phyloP scores from a whole-genome alignment of 2,113 vertebrate genomes.

The Syrrhaptes paradoxus region DNA sequence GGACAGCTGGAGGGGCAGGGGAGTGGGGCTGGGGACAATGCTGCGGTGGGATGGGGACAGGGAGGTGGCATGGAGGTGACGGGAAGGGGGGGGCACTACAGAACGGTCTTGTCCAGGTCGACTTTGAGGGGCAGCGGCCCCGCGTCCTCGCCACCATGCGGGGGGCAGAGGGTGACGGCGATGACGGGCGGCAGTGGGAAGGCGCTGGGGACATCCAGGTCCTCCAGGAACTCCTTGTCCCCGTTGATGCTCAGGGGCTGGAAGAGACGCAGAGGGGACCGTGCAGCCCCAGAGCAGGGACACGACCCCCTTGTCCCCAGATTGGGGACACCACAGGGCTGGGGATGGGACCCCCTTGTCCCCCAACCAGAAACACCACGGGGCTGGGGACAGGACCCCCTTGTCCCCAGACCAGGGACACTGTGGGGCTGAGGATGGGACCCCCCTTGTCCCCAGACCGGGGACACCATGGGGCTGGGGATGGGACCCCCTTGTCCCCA shows the following conservation, averaged over 20 bases:
- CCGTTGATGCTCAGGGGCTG: slow-evolving; percentile 90
- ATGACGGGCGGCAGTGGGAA: slow-evolving; percentile 84
- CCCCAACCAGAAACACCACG: accelerated
- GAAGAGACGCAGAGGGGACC: background rate
- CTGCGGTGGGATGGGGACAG: background rate
- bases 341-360: no score
- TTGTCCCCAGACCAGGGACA: no score
- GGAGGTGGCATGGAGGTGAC: background rate
- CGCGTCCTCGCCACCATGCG: slow-evolving; percentile 74
- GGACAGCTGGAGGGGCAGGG: background rate
- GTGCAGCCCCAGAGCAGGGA: background rate
- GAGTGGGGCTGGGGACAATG: accelerated
- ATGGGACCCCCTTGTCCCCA: no score
- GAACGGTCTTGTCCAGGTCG: slow-evolving; percentile 85
- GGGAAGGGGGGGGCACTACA: slow-evolving; percentile 58
- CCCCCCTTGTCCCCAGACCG: no score
- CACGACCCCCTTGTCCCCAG: background rate
- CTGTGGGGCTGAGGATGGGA: no score
- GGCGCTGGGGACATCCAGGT: slow-evolving; percentile 76
- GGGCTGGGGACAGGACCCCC: background rate
- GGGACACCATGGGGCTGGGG: no score
- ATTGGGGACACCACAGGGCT: no score
- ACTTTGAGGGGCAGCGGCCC: slow-evolving; percentile 90
- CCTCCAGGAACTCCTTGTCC: slow-evolving; percentile 88
- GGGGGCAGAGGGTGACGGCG: slow-evolving; percentile 77